These are phyloP conservation scores for Anorthoa munda DNA, from an alignment of 2,888 invertebrate species.

Conservation along the genomic window DNA sequence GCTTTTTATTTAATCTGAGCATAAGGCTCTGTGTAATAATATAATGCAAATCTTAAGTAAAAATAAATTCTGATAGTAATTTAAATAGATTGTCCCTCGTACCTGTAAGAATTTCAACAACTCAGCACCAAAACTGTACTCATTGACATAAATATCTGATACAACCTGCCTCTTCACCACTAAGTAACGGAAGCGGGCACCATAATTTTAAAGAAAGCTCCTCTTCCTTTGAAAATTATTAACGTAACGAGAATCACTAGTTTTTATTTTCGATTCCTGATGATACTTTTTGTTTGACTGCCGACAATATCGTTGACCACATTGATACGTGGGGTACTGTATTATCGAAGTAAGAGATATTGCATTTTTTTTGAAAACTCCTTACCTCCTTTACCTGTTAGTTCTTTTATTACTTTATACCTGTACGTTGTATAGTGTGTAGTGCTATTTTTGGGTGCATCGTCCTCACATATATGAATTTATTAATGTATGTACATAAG, in stretches of 20 bases:
- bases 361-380: not conserved
- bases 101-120: not conserved
- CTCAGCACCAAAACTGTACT: not conserved
- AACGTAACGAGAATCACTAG: conserved; percentile 23
- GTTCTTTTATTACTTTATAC: too few species aligned
- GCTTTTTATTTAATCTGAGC: too few species aligned
- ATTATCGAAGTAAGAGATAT: conserved; percentile 40
- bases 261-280: conserved; percentile 48
- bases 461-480: too few species aligned
- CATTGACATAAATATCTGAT: not conserved
- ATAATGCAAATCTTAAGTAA: not conserved
- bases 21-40: not conserved
- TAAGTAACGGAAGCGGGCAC: conserved; percentile 44
- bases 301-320: conserved; percentile 35
- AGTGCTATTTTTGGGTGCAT: too few species aligned
- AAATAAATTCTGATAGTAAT: not conserved
- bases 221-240: conserved; percentile 40
- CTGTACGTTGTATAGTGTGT: too few species aligned
- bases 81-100: not conserved
- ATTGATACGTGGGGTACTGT: conserved; percentile 14
- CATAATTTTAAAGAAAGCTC: conserved; percentile 51
- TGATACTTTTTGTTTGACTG: conserved; percentile 36
- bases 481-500: too few species aligned
- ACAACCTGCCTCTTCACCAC: conserved; percentile 15
- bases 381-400: too few species aligned